These are phyloP conservation scores for Campaea margaritaria DNA, from an alignment of 2,888 invertebrate genomes.

Conservation along the genomic window DNA sequence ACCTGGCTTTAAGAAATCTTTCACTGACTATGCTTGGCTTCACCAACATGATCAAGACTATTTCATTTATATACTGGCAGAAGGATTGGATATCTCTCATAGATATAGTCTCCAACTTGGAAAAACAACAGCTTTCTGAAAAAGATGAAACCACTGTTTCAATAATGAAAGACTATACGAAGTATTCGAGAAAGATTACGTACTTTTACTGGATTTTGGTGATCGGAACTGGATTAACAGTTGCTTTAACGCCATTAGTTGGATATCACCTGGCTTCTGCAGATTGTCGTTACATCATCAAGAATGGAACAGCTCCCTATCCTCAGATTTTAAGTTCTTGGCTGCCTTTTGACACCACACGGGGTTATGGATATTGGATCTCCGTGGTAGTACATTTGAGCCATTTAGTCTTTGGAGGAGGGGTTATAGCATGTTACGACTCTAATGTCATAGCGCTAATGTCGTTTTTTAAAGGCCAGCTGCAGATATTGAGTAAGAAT, in stretches of 20 bases:
- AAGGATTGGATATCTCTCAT: conserved; percentile 61
- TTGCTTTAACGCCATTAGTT: conserved; percentile 63
- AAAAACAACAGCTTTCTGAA: conserved; percentile 55
- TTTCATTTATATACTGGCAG: conserved; percentile 68
- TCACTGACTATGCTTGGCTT: conserved; percentile 71
- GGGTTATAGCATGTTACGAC: conserved; percentile 73
- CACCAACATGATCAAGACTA: conserved; percentile 66
- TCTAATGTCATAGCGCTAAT: conserved; percentile 71
- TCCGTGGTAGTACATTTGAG: conserved; percentile 56
- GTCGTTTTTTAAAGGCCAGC: conserved; percentile 73
- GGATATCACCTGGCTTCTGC: conserved; percentile 57
- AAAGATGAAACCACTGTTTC: conserved; percentile 38
- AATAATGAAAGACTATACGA: conserved; percentile 58
- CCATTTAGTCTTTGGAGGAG: conserved; percentile 71
- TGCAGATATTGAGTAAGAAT: conserved; percentile 62
- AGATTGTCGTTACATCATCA: conserved; percentile 46
- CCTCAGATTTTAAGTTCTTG: conserved; percentile 77
- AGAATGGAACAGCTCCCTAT: conserved; percentile 57
- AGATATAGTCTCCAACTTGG: conserved; percentile 60
- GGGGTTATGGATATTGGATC: conserved; percentile 64
- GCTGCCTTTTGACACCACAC: conserved; percentile 67
- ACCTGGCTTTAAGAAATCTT: conserved; percentile 66
- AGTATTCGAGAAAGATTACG: conserved; percentile 66
- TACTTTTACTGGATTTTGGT: conserved; percentile 69
- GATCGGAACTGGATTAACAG: conserved; percentile 62